A percentile compares a stretch with the other conserved stretches of the same genome.
Evolutionary conservation across 2,797 vertebrate genomes (phyloP).

Genomic region (Leucoraja ocellata): DNA sequence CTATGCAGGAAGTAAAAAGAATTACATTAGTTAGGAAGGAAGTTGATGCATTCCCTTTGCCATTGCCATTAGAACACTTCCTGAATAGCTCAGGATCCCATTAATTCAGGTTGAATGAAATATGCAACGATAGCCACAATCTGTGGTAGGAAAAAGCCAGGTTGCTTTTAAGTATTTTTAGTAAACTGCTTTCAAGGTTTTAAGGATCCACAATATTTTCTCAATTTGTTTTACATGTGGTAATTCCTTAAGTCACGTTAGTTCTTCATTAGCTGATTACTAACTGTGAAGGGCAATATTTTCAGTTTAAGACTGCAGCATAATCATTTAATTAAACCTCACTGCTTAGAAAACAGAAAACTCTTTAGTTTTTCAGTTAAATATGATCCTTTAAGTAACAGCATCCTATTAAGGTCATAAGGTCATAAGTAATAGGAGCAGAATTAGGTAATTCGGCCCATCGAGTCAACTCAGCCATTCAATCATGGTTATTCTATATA

Average conservation of each 20-base stretch:
- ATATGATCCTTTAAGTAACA: not conserved
- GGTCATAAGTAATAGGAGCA: too few relatives aligned
- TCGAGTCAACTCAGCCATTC: too few relatives aligned
- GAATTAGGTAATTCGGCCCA: too few relatives aligned
- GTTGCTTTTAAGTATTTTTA: not conserved
- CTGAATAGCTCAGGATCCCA: slow-evolving; percentile 64
- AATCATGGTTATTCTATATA: too few relatives aligned
- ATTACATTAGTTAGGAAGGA: slow-evolving; percentile 82
- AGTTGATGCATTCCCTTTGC: slow-evolving; percentile 66
- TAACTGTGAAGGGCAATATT: not conserved
- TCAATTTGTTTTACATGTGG: not conserved
- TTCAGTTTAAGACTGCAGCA: not conserved
- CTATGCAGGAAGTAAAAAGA: slow-evolving; percentile 66
- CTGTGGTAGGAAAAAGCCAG: not conserved
- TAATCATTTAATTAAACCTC: not conserved
- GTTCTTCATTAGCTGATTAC: not conserved
- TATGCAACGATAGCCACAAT: slow-evolving; percentile 6
- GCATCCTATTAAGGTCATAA: not conserved
- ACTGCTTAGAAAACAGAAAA: not conserved
- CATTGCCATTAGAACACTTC: slow-evolving; percentile 79
- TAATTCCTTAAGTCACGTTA: not conserved
- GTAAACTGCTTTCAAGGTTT: not conserved
- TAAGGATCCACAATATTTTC: slow-evolving; percentile 22
- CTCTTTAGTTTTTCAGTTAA: not conserved
- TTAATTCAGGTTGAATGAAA: slow-evolving; percentile 50